These are phyloP conservation scores for Coleophora flavipennella DNA, from an alignment of 2,888 invertebrate genomes.

Conservation along the genomic window DNA sequence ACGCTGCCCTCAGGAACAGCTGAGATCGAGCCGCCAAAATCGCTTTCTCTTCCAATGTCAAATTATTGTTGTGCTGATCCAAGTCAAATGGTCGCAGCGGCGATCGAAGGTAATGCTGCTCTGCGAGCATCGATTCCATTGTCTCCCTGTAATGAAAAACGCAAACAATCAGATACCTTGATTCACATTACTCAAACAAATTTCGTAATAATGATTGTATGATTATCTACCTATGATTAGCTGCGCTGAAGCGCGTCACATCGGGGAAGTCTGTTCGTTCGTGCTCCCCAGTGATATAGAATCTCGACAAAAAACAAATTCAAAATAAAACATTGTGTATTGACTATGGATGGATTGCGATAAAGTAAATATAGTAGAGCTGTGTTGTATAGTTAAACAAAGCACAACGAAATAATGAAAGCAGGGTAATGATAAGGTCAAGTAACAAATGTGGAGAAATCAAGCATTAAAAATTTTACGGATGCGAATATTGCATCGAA, in stretches of 20 bases:
- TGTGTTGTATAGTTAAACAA: too few relatives aligned
- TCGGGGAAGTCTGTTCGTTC: slow-evolving; percentile 68
- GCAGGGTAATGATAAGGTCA: slow-evolving; percentile 16
- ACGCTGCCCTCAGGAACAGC: slow-evolving; percentile 79
- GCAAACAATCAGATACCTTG: slow-evolving; percentile 18
- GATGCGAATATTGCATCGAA: slow-evolving; percentile 24
- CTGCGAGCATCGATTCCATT: slow-evolving; percentile 90
- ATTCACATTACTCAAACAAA: slow-evolving; percentile 1
- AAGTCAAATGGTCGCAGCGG: slow-evolving; percentile 82
- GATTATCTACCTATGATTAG: slow-evolving; percentile 66
- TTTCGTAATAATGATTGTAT: slow-evolving; percentile 26
- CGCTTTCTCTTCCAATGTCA: slow-evolving; percentile 84
- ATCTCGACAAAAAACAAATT: slow-evolving; percentile 68
- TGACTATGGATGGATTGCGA: slow-evolving; percentile 7
- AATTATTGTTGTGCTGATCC: slow-evolving; percentile 79
- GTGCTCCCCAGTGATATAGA: slow-evolving; percentile 71
- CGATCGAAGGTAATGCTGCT: slow-evolving; percentile 86
- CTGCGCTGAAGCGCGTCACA: slow-evolving; percentile 66
- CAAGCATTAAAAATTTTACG: slow-evolving; percentile 34
- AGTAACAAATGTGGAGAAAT: slow-evolving; percentile 24
- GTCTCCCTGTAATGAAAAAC: slow-evolving; percentile 79
- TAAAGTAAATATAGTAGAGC: too few relatives aligned
- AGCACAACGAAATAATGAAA: slow-evolving; percentile 16
- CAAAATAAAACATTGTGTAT: slow-evolving; percentile 49
- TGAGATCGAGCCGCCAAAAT: slow-evolving; percentile 84